Evolutionary conservation across 30 jellyfish, hydroid and myxozoan genomes (phyloP), one percentile per base, ranked within the genome.

Genomic region (Cassiopea xamachana): DNA sequence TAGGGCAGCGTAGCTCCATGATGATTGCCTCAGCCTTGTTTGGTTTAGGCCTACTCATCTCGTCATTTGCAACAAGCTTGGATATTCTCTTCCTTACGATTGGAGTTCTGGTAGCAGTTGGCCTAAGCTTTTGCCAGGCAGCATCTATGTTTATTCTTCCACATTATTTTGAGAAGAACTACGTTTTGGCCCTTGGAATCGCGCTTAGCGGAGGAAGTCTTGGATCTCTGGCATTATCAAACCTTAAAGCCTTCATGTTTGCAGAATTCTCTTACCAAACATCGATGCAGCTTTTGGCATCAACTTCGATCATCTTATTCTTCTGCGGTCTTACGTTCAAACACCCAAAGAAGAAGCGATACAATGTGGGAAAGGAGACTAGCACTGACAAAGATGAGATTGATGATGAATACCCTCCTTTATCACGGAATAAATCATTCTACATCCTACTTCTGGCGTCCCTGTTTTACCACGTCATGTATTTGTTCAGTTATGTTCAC

Each of bases 221-320:
- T 58, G 97, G 97, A 43, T 93, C 97, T 0, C 70, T 93, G 43
- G 98, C 92, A 4, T 60, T 93, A 14, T 93, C 98, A 43, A 97
- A 95, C 69, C 10, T 91, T 48, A 81, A 81, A 6, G 97, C 77
- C 27, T 78, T 12, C 48, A 50, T 93, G 15, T 83, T 93, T 58
- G 78, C 73, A 39, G 48, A 87, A 0, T 87, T 83, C 78, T 94
- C 96, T 17, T 88, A 45, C 85, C 75, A 59, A 68, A 82, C 46
- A 5, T 97, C 97, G 2, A 86, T 93, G 93, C 90, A 83, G 71
- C 46, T 88, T 12, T 47, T 93, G 92, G 82, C 98, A 1, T 82
- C 85, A 10, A 84, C 89, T 44, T 79, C 98, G 8, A 48, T 93
- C 17, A 62, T 88, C 6, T 55, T 93, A 59, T 83, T 88, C 72